A percentile compares a stretch with the other conserved stretches of the same genome.
phyloP scores from a whole-genome alignment of 2,888 invertebrate species.

The Cerastoderma edule region DNA sequence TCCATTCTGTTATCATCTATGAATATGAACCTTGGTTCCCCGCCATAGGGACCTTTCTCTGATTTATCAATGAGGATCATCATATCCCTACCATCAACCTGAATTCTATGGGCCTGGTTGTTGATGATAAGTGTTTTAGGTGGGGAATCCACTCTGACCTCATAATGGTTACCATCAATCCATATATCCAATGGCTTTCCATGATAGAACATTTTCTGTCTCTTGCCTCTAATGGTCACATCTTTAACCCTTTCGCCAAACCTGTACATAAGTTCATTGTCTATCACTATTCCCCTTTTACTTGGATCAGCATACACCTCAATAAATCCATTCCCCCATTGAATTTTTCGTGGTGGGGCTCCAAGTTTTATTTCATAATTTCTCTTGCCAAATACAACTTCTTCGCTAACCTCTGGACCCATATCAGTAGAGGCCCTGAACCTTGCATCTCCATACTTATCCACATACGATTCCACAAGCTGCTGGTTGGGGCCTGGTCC shows the following conservation, averaged over 20 bases:
- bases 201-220: constrained; percentile 74
- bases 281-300: constrained; percentile 74
- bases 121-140: constrained; percentile 89
- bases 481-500: constrained; percentile 9
- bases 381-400: constrained; percentile 78
- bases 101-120: constrained; percentile 90
- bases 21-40: constrained; percentile 91
- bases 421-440: constrained; percentile 70
- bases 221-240: constrained; percentile 64
- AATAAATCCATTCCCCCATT: constrained; percentile 52
- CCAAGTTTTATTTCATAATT: constrained; percentile 76
- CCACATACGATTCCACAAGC: constrained; percentile 34
- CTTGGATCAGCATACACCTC: constrained; percentile 72
- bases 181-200: constrained; percentile 78
- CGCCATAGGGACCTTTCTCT: constrained; percentile 87
- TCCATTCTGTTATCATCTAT: constrained; percentile 90
- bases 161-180: constrained; percentile 80
- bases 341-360: constrained; percentile 61
- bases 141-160: constrained; percentile 81
- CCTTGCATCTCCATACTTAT: constrained; percentile 68
- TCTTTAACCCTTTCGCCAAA: constrained; percentile 79
- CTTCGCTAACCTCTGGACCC: constrained; percentile 71
- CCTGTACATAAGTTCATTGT: constrained; percentile 74
- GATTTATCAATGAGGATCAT: constrained; percentile 93
- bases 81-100: constrained; percentile 92